A percentile compares a stretch with the other conserved stretches of the same genome.
These are phyloP conservation scores for Latrodectus hesperus DNA, from an alignment of 2,888 invertebrate species.

Conservation along the genomic window DNA sequence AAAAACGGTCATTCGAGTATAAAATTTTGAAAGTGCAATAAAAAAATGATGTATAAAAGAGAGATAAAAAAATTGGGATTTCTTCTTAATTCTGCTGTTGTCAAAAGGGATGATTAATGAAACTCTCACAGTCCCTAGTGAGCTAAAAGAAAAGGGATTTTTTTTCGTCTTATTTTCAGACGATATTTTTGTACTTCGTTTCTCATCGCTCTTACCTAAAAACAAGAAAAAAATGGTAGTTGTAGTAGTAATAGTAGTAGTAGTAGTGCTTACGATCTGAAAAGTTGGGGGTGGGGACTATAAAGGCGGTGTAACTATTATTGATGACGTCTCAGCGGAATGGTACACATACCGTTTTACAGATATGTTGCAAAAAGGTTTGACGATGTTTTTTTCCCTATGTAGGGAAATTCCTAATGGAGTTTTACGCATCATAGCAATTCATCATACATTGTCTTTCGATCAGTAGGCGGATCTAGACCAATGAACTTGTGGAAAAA, in stretches of 20 bases:
- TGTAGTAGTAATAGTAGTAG: not conserved
- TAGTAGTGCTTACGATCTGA: not conserved
- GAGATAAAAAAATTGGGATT: not conserved
- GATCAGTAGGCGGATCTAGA: too few relatives aligned
- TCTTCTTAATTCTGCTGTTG: constrained; percentile 3
- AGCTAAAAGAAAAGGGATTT: not conserved
- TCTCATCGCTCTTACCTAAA: too few relatives aligned
- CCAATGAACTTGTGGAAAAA: too few relatives aligned
- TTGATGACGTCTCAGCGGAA: not conserved
- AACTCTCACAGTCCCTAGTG: not conserved
- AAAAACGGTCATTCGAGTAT: not conserved
- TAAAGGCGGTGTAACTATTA: not conserved
- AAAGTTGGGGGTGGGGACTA: not conserved
- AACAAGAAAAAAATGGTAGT: not conserved
- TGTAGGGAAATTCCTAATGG: too few relatives aligned
- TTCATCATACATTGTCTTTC: too few relatives aligned
- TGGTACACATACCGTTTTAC: too few relatives aligned
- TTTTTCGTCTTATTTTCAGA: not conserved
- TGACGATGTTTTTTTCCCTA: too few relatives aligned
- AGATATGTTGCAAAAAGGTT: too few relatives aligned
- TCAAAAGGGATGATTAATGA: not conserved
- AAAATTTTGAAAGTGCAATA: not conserved
- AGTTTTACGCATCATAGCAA: too few relatives aligned
- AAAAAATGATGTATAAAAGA: not conserved
- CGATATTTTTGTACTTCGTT: not conserved